phyloP scores from a whole-genome alignment of 2,888 invertebrate species.

The Drosophila setosimentum region DNA sequence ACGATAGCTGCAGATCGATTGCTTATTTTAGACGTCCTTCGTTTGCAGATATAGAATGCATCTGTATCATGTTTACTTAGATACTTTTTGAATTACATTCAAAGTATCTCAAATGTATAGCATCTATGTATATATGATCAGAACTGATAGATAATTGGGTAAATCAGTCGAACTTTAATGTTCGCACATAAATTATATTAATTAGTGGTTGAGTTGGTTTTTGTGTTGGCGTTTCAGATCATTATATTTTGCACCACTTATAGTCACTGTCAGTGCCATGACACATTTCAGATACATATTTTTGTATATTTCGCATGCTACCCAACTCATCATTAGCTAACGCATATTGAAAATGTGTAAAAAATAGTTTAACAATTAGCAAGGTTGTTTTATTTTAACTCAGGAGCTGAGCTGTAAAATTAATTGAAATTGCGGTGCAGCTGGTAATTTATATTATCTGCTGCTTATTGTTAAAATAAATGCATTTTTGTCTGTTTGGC shows the following conservation, averaged over 20 bases:
- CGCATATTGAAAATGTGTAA: constrained; percentile 3
- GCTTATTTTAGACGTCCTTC: neutral
- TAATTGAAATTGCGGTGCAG: constrained; percentile 73
- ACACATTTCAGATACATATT: constrained; percentile 66
- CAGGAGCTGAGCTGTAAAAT: constrained; percentile 65
- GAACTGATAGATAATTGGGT: constrained; percentile 26
- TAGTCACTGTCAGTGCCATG: constrained; percentile 63
- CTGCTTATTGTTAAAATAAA: constrained; percentile 73
- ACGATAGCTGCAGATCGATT: neutral
- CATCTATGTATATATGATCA: constrained; percentile 29
- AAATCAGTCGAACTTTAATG: neutral
- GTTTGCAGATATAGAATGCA: neutral
- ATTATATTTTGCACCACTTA: constrained; percentile 51
- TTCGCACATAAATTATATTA: constrained; percentile 33
- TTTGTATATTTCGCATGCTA: constrained; percentile 26
- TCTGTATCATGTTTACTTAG: neutral
- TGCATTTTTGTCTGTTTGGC: constrained; percentile 51
- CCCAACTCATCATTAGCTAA: constrained; percentile 34
- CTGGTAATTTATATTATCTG: constrained; percentile 62
- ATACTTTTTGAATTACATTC: neutral
- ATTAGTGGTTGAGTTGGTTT: constrained; percentile 13
- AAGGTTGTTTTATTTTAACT: constrained; percentile 48
- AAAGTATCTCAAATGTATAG: neutral
- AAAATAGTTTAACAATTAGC: constrained; percentile 32
- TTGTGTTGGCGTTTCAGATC: constrained; percentile 30